These are phyloP conservation scores for Drosophila seclusa DNA, from an alignment of 2,888 invertebrate genomes.

Conservation along the genomic window DNA sequence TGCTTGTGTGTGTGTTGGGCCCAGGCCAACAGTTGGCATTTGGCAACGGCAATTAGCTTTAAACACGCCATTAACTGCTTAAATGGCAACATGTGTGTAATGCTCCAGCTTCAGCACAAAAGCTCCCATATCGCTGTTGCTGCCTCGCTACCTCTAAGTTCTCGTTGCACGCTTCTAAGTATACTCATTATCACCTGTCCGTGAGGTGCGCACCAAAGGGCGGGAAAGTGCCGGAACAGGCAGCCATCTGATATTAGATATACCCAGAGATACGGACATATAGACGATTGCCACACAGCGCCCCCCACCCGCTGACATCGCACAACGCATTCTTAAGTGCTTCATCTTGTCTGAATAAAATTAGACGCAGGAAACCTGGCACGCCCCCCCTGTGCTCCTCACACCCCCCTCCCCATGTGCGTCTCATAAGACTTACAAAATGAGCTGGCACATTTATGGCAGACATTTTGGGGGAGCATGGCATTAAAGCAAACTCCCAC, in stretches of 20 bases:
- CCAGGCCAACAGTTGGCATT: slow-evolving; percentile 33
- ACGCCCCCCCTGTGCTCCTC: slow-evolving; percentile 1
- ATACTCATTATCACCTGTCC: slow-evolving; percentile 76
- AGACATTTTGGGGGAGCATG: slow-evolving; percentile 66
- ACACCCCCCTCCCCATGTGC: neutral
- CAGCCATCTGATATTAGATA: slow-evolving; percentile 43
- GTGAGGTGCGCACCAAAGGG: slow-evolving; percentile 19
- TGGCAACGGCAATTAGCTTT: slow-evolving; percentile 74
- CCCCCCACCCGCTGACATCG: slow-evolving; percentile 55
- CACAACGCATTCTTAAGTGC: slow-evolving; percentile 77
- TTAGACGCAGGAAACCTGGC: slow-evolving; percentile 56
- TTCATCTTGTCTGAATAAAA: slow-evolving; percentile 80
- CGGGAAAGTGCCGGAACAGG: neutral
- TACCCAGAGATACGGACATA: slow-evolving; percentile 14
- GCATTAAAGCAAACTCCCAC: slow-evolving; percentile 57
- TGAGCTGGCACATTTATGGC: slow-evolving; percentile 80
- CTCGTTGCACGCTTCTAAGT: slow-evolving; percentile 49
- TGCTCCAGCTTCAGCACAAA: slow-evolving; percentile 18
- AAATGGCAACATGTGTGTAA: slow-evolving; percentile 75
- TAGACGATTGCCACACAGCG: neutral
- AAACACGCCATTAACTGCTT: slow-evolving; percentile 78
- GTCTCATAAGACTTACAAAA: slow-evolving; percentile 45
- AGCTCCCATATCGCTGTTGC: neutral
- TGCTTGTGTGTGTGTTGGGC: slow-evolving; percentile 30
- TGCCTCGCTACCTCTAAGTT: neutral